Conservation (phyloP, 2,113 vertebrate genomes). For the Notothenia coriiceps region DNA sequence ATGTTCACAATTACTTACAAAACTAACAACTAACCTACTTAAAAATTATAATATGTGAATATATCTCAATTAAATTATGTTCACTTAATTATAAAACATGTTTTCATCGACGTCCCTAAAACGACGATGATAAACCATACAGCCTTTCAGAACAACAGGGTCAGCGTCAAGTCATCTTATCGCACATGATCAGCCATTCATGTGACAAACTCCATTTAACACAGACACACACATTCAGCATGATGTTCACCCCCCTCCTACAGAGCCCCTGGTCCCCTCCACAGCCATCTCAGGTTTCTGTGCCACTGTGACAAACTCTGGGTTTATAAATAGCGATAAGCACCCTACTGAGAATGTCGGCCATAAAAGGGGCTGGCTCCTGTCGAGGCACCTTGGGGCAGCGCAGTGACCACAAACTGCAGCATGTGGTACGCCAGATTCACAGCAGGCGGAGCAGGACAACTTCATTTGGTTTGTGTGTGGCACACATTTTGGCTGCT, state of each 20-base stretch:
- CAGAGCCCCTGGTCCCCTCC: neutral
- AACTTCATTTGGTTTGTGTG: slow-evolving; percentile 18
- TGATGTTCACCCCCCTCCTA: slow-evolving; percentile 7
- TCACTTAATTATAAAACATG: neutral
- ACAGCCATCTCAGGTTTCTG: slow-evolving; percentile 65
- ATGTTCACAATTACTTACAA: neutral
- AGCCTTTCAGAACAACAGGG: neutral
- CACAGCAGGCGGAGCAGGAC: neutral
- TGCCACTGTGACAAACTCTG: slow-evolving; percentile 61
- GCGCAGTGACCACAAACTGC: slow-evolving; percentile 13
- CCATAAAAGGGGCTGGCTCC: slow-evolving; percentile 78
- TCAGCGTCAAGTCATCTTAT: slow-evolving; percentile 2
- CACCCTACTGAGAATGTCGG: slow-evolving; percentile 69
- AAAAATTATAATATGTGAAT: neutral
- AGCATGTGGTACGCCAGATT: slow-evolving; percentile 25
- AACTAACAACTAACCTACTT: neutral
- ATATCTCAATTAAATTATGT: neutral
- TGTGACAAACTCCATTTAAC: slow-evolving; percentile 54
- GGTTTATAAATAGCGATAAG: slow-evolving; percentile 74
- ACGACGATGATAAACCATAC: neutral
- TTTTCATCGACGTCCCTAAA: neutral
- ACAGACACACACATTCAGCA: slow-evolving; percentile 61
- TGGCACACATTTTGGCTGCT: neutral
- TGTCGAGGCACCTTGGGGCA: slow-evolving; percentile 52
- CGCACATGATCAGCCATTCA: neutral